These are phyloP conservation scores for Aphodius granarius DNA, from an alignment of 2,888 invertebrate species.

Conservation along the genomic window DNA sequence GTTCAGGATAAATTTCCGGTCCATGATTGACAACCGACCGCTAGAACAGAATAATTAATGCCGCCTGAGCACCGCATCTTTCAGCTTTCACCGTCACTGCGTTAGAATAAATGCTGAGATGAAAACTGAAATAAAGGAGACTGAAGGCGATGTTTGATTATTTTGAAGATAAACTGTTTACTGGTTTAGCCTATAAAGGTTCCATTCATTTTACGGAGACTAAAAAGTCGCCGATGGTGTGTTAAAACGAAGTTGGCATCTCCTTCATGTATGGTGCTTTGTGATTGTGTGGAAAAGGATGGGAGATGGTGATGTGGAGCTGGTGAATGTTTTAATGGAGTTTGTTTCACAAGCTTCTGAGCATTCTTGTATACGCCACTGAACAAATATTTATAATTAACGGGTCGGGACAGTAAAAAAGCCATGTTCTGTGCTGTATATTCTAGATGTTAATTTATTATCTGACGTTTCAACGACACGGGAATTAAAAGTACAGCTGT, in stretches of 20 bases:
- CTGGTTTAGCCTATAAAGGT: not conserved
- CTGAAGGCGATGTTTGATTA: not conserved
- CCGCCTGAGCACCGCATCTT: not conserved
- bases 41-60: not conserved
- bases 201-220: not conserved
- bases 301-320: not conserved
- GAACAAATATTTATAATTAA: not conserved
- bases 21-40: not conserved
- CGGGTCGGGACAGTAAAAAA: not conserved
- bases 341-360: not conserved
- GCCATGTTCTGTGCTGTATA: not conserved
- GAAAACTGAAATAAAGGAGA: not conserved
- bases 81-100: not conserved
- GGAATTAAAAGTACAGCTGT: not conserved
- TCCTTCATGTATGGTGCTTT: conserved; percentile 9
- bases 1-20: not conserved
- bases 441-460: not conserved
- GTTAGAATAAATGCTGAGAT: not conserved
- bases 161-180: not conserved
- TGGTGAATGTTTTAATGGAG: not conserved
- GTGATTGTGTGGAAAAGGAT: too few species aligned
- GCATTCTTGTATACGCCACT: not conserved
- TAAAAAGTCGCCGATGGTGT: not conserved
- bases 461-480: not conserved
- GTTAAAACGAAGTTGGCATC: conserved; percentile 11